Base-by-base conservation (phyloP, 2,888 invertebrate genomes). In the Loripinus fragilis region DNA sequence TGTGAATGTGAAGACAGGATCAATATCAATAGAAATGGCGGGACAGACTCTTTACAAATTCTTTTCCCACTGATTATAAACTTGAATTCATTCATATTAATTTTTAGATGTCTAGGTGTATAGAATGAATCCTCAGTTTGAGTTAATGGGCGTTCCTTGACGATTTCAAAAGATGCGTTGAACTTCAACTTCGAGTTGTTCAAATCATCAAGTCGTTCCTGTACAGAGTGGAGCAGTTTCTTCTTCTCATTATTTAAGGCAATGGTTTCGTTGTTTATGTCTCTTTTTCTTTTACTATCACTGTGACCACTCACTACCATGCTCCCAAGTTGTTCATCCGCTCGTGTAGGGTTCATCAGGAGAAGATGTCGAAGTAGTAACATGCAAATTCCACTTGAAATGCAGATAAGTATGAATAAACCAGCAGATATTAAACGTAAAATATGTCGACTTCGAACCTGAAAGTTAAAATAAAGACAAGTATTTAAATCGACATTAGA, bases 1-100 rank as follows among this genome's bases (percentile, higher is more conserved):
- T 87, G 85, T 28, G 83, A 73, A 50, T 84, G 82, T n/a, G 83
- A 81, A 7, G 88, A 84, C 28, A 84, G 75, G 0, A 89, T 81
- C 28, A 86, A 73, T 12, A 89, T 84, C 1, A 89, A 74, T n/a
- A 87, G 80, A 68, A 85, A 86, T 17, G 83, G 82, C 0, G 72
- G 55, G 15, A 33, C 65, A 10, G n/a, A n/a, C 7, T 67, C 64
- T 25, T 68, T 35, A 50, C 86, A 86, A 8, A 85, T 67, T 2
- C 72, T 50, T 41, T 28, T 45, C 2, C 78, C 74, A 20, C 66
- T 12, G 23, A 76, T 76, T 2, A 76, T 68, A 52, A 81, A 86
- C 2, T 72, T 67, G 41, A 79, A 77, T 30, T 74, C 55, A 72
- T 76, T 81, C 7, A 71, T 48, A 52, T 79, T 81, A 0, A 79